Percentiles rank a stretch among this genome's conserved stretches.
These are phyloP conservation scores for Oncorhynchus keta DNA, from an alignment of 2,113 vertebrate genomes.

Conservation along the genomic window DNA sequence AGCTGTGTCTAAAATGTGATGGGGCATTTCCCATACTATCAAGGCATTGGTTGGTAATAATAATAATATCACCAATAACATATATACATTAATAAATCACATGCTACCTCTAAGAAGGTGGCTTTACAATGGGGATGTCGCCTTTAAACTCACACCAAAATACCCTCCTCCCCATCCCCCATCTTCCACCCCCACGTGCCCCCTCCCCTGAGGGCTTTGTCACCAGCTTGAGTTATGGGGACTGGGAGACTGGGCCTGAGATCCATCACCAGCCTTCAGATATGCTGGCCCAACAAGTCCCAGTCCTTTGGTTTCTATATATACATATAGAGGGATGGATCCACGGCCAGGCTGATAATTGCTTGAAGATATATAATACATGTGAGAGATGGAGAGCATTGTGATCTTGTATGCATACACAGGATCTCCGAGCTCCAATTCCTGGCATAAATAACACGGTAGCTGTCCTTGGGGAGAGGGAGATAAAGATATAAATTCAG, in stretches of 20 bases:
- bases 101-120: background rate
- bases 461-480: constrained; percentile 65
- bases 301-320: constrained; percentile 61
- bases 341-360: constrained; percentile 62
- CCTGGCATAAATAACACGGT: constrained; percentile 67
- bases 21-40: background rate
- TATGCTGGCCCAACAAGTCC: constrained; percentile 69
- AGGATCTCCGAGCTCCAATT: constrained; percentile 52
- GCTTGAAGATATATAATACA: constrained; percentile 69
- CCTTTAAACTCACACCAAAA: constrained; percentile 50
- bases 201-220: constrained; percentile 57
- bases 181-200: background rate
- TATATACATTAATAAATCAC: background rate
- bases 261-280: constrained; percentile 54
- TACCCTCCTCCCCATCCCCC: constrained; percentile 2
- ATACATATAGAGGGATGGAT: constrained; percentile 25
- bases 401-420: constrained; percentile 59
- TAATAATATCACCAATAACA: background rate
- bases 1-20: background rate
- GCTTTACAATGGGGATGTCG: constrained; percentile 23
- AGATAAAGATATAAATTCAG: constrained; percentile 65
- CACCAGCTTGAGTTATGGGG: constrained; percentile 72
- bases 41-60: background rate
- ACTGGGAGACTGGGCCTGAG: constrained; percentile 62
- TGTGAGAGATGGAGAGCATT: constrained; percentile 58